phyloP scores from a whole-genome alignment of 2,797 vertebrate species.

The Cetoscarus ocellatus region DNA sequence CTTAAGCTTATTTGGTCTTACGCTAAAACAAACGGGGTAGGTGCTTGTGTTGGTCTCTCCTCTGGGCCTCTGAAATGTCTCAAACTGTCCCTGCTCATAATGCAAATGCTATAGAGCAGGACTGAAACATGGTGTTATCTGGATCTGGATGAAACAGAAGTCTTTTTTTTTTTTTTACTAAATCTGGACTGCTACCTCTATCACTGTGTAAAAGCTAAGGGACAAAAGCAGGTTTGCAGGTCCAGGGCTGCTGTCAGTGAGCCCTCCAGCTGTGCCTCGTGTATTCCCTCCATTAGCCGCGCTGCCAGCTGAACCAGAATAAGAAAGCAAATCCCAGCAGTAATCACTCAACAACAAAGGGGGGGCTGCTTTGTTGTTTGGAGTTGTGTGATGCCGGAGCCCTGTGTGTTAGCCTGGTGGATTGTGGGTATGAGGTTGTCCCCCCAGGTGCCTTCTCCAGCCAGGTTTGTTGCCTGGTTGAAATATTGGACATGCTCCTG shows the following conservation, averaged over 20 bases:
- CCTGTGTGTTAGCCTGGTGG: conserved; percentile 40
- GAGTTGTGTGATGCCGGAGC: conserved; percentile 44
- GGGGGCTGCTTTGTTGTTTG: conserved; percentile 49
- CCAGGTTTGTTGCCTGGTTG: conserved; percentile 56
- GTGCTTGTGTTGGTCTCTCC: too few relatives aligned
- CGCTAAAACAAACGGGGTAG: too few relatives aligned
- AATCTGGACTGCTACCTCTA: conserved; percentile 46
- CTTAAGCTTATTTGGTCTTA: too few relatives aligned
- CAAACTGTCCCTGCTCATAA: neutral
- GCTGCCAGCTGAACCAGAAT: conserved; percentile 65
- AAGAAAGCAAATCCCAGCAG: conserved; percentile 61
- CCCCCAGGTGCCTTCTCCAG: conserved; percentile 48
- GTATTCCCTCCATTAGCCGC: conserved; percentile 55
- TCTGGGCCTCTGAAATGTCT: too few relatives aligned
- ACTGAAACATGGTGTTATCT: conserved; percentile 37
- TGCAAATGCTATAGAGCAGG: conserved; percentile 39
- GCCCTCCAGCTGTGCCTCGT: conserved; percentile 47
- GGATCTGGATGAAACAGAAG: conserved; percentile 41
- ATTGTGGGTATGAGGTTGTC: conserved; percentile 49
- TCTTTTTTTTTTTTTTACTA: conserved; percentile 31
- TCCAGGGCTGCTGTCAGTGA: conserved; percentile 47
- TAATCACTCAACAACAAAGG: conserved; percentile 64
- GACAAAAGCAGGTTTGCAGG: conserved; percentile 46
- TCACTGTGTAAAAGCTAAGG: conserved; percentile 23
- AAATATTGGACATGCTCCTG: conserved; percentile 64